Conservation (phyloP, 2,113 vertebrate species). For the Zapornia atra region DNA sequence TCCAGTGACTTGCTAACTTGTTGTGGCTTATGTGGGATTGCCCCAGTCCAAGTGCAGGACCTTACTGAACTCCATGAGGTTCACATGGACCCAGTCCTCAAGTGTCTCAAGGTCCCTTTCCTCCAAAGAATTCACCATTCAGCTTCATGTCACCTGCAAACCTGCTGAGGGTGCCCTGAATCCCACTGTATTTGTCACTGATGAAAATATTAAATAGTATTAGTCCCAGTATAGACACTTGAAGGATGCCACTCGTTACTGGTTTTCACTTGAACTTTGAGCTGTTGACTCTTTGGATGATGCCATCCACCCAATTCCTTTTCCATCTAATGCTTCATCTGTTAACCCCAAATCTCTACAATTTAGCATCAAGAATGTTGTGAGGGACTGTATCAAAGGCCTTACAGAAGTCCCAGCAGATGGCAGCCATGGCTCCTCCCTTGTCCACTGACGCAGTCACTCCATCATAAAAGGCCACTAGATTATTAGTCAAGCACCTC, state of each 20-base stretch:
- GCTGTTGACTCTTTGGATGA: neutral
- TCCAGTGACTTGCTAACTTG: neutral
- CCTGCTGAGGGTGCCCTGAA: neutral
- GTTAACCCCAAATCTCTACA: neutral
- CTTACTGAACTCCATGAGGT: neutral
- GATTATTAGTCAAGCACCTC: neutral
- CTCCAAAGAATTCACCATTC: neutral
- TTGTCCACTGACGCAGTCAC: neutral
- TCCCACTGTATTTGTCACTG: neutral
- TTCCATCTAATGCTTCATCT: neutral
- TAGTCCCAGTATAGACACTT: neutral
- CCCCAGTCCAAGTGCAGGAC: neutral
- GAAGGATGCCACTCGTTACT: neutral
- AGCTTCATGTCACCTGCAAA: neutral
- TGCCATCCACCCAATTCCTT: neutral
- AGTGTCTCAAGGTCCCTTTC: neutral
- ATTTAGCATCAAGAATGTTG: neutral
- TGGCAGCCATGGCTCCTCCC: neutral
- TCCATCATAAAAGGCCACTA: neutral
- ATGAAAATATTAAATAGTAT: neutral
- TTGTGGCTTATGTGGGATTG: neutral
- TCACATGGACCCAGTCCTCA: rapidly evolving
- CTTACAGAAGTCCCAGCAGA: no score
- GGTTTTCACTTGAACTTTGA: neutral
- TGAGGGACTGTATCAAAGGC: neutral